A percentile compares a stretch with the other conserved stretches of the same genome.
Conservation (phyloP, 30 jellyfish, hydroid and myxozoan genomes). For the Aurelia aurita complex sp. Pacific region DNA sequence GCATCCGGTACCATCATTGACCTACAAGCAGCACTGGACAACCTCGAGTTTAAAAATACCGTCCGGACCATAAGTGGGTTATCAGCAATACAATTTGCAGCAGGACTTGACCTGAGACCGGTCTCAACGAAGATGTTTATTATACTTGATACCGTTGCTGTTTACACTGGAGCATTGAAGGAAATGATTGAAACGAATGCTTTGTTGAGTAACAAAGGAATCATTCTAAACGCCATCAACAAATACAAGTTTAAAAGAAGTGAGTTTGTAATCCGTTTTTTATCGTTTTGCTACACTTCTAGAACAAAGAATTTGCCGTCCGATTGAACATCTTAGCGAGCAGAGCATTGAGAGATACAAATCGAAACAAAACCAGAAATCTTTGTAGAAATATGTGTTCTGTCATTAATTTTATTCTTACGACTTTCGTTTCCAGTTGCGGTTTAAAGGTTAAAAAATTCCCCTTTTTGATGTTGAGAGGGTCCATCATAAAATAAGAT, state of each 20-base stretch:
- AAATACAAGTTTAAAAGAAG: constrained; percentile 77
- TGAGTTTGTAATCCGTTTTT: constrained; percentile 5
- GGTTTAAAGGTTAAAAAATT: too few species aligned
- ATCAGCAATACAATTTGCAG: constrained; percentile 50
- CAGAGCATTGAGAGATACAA: too few species aligned
- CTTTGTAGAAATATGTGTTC: too few species aligned
- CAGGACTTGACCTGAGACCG: constrained; percentile 56
- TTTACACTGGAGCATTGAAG: constrained; percentile 76
- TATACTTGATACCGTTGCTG: constrained; percentile 78
- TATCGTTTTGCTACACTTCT: too few species aligned
- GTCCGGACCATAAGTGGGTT: constrained; percentile 35
- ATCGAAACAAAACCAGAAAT: too few species aligned
- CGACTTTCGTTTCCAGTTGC: too few species aligned
- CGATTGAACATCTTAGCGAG: too few species aligned
- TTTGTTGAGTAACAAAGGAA: constrained; percentile 46
- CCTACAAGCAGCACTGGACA: constrained; percentile 65
- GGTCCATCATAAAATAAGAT: too few species aligned
- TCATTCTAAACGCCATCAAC: constrained; percentile 77
- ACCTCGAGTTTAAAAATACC: constrained; percentile 39
- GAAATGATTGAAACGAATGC: constrained; percentile 70
- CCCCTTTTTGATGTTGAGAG: too few species aligned
- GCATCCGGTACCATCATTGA: constrained; percentile 45
- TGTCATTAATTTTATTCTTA: too few species aligned
- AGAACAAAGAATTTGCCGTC: too few species aligned
- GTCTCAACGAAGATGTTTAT: constrained; percentile 65